phyloP scores from a whole-genome alignment of 2,113 vertebrate species.

The Rana temporaria region DNA sequence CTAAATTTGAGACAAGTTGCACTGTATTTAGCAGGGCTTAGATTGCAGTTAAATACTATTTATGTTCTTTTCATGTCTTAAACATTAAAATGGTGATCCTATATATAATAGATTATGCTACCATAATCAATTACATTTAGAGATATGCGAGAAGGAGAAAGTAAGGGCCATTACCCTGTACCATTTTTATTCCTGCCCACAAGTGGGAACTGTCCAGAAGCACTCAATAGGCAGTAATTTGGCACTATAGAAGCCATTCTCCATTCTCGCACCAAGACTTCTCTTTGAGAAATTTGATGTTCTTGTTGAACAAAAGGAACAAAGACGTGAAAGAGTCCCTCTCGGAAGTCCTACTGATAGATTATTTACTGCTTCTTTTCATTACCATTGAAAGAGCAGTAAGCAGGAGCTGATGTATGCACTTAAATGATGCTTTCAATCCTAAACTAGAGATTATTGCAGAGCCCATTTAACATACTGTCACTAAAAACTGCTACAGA shows the following conservation, averaged over 20 bases:
- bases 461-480: too few species aligned
- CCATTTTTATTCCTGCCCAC: neutral
- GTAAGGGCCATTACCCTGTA: too few species aligned
- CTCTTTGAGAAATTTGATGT: neutral
- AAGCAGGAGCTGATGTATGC: constrained; percentile 26
- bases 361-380: constrained; percentile 37
- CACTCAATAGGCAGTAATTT: constrained; percentile 11
- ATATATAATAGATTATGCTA: neutral
- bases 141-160: neutral
- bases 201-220: neutral
- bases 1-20: neutral
- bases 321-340: neutral
- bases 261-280: neutral
- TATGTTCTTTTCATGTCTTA: neutral
- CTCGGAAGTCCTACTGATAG: constrained; percentile 26
- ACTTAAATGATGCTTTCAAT: neutral
- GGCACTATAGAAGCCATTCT: neutral
- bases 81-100: neutral
- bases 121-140: neutral
- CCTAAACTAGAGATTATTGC: neutral
- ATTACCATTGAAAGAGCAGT: constrained; percentile 17
- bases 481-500: neutral
- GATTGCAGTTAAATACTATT: neutral
- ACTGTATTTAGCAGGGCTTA: neutral
- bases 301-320: neutral